These are phyloP conservation scores for Apus apus DNA, from an alignment of 2,113 vertebrate species.

Conservation along the genomic window DNA sequence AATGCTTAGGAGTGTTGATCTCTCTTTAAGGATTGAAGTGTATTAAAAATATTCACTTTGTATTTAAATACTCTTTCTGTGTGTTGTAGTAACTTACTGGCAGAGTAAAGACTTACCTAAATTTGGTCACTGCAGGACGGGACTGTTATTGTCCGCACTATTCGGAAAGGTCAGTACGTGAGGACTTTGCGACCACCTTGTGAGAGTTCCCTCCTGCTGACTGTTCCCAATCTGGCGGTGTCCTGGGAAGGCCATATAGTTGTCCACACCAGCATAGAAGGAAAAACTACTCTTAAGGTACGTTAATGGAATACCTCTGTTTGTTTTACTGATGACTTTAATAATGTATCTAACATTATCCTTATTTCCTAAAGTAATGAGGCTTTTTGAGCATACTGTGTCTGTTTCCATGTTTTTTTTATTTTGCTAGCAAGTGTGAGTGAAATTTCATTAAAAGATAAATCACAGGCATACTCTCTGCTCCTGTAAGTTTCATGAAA, in stretches of 20 bases:
- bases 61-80: background rate
- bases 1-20: background rate
- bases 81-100: background rate
- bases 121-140: conserved; percentile 82
- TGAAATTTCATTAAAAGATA: background rate
- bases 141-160: conserved; percentile 89
- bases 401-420: background rate
- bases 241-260: conserved; percentile 95
- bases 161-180: conserved; percentile 92
- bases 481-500: background rate
- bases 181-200: conserved; percentile 88
- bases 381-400: background rate
- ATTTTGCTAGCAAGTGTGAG: background rate
- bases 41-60: background rate
- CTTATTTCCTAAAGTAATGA: background rate
- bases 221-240: conserved; percentile 88
- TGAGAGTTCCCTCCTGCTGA: conserved; percentile 87
- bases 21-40: background rate
- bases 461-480: background rate
- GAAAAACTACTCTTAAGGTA: conserved; percentile 93
- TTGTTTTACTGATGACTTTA: background rate
- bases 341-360: background rate
- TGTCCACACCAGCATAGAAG: conserved; percentile 89
- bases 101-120: background rate
- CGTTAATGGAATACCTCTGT: background rate